Conservation (phyloP, 1,140 invertebrate species). For the Dendrolimus punctatus region DNA sequence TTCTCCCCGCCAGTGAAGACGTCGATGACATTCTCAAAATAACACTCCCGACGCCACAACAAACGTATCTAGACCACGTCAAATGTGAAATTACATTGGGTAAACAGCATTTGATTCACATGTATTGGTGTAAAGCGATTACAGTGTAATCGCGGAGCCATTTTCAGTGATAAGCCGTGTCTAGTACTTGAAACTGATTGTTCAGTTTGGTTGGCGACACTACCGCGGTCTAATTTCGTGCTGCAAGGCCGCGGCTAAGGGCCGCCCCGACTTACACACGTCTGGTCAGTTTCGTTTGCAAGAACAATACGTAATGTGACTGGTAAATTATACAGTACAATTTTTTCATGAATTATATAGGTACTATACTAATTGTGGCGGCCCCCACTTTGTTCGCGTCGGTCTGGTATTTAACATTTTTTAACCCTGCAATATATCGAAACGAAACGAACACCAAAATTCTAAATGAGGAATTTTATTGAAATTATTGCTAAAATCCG, state of each 20-base stretch:
- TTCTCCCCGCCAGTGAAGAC: constrained; percentile 39
- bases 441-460: too few species aligned
- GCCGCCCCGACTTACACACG: constrained; percentile 25
- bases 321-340: too few species aligned
- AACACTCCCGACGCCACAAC: constrained; percentile 24
- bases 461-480: too few species aligned
- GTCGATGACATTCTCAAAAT: constrained; percentile 57
- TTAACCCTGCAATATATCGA: too few species aligned
- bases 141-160: constrained; percentile 53
- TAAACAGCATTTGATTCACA: constrained; percentile 46
- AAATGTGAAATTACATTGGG: constrained; percentile 43
- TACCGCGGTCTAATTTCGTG: constrained; percentile 47
- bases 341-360: too few species aligned
- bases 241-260: constrained; percentile 49
- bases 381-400: too few species aligned
- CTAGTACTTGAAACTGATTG: constrained; percentile 45
- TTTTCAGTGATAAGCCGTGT: constrained; percentile 62
- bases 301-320: constrained; percentile 11
- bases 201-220: constrained; percentile 49
- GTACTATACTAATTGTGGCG: too few species aligned
- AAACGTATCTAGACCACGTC: constrained; percentile 36
- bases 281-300: constrained; percentile 37
- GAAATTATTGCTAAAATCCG: too few species aligned
- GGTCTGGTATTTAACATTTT: too few species aligned
- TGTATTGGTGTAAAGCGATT: constrained; percentile 41